A percentile compares a stretch with the other conserved stretches of the same genome.
phyloP scores from a whole-genome alignment of 2,888 invertebrate genomes.

The Catotricha subobsoleta region DNA sequence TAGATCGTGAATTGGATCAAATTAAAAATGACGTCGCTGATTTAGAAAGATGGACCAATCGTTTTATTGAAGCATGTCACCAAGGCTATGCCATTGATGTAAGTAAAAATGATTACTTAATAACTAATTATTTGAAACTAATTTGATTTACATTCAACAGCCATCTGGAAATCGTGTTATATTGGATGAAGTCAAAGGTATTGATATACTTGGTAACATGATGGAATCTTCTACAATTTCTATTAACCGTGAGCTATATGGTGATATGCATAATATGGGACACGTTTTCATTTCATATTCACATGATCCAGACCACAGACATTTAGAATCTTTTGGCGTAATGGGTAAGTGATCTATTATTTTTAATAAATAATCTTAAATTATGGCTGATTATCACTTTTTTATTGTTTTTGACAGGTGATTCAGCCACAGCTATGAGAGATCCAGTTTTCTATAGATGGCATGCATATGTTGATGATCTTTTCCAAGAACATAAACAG shows the following conservation, averaged over 20 bases:
- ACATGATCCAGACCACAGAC: constrained; percentile 59
- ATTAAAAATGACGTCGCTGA: constrained; percentile 48
- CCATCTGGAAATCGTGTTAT: constrained; percentile 36
- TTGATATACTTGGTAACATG: constrained; percentile 62
- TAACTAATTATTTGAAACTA: background rate
- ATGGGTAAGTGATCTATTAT: too few species aligned
- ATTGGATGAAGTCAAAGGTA: constrained; percentile 49
- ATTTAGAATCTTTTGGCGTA: constrained; percentile 57
- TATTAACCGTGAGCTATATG: constrained; percentile 50
- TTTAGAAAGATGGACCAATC: constrained; percentile 56
- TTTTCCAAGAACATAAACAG: constrained; percentile 57
- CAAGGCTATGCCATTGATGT: constrained; percentile 39
- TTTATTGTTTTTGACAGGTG: too few species aligned
- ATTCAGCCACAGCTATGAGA: constrained; percentile 68
- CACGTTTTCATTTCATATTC: constrained; percentile 47
- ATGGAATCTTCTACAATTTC: constrained; percentile 56
- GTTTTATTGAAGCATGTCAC: constrained; percentile 53
- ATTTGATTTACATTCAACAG: constrained; percentile 22
- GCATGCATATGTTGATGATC: constrained; percentile 62
- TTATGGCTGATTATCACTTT: too few species aligned
- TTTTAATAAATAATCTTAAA: too few species aligned
- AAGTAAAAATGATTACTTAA: constrained; percentile 11
- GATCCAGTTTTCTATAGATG: constrained; percentile 76
- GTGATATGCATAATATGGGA: constrained; percentile 67
- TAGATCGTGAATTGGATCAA: constrained; percentile 49